Evolutionary conservation across 2,113 vertebrate genomes (phyloP).

Genomic region (Malurus melanocephalus): DNA sequence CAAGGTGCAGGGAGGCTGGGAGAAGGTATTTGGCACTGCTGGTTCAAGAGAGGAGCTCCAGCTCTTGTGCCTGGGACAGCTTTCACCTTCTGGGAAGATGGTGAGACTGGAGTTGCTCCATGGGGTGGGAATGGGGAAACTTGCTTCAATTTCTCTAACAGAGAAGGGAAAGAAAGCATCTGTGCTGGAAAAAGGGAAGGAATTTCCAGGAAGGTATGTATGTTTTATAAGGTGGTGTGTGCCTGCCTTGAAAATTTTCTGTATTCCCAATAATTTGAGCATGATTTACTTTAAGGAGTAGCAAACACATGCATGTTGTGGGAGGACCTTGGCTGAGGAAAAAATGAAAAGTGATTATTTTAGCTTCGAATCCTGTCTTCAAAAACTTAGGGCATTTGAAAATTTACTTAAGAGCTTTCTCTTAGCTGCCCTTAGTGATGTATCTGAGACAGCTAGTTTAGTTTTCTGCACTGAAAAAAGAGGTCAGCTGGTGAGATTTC

Average conservation of each 20-base stretch:
- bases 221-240: neutral
- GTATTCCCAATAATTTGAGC: neutral
- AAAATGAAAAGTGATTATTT: neutral
- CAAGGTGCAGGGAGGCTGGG: neutral
- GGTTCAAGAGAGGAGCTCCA: neutral
- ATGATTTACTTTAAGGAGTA: neutral
- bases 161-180: neutral
- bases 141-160: neutral
- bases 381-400: neutral
- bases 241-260: neutral
- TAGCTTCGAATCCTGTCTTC: neutral
- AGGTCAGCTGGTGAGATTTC: neutral
- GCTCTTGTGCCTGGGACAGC: neutral
- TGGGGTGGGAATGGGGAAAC: neutral
- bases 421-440: neutral
- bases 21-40: neutral
- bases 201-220: neutral
- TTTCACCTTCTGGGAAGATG: neutral
- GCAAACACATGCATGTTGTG: rapidly evolving
- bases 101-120: neutral
- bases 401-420: neutral
- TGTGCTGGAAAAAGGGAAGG: neutral
- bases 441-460: neutral
- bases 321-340: neutral
- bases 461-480: neutral